Conservation (phyloP, 2,797 vertebrate species). For the Liparis tanakae region DNA sequence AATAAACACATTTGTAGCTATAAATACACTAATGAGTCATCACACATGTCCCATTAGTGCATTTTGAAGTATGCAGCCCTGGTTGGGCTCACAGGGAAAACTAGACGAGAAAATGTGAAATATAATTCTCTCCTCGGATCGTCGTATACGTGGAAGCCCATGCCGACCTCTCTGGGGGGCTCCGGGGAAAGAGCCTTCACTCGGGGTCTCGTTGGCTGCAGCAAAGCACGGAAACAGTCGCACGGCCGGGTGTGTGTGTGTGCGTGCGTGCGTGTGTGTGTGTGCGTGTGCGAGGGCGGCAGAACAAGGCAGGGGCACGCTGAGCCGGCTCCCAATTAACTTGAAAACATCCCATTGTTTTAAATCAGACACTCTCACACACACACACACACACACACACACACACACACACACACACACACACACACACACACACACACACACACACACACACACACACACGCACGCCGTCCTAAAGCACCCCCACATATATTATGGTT, state of each 20-base stretch:
- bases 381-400: no score
- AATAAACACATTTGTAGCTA: background rate
- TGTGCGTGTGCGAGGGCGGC: constrained; percentile 37
- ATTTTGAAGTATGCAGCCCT: background rate
- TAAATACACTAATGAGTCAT: background rate
- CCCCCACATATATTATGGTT: constrained; percentile 11
- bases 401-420: no score
- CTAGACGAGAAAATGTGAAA: background rate
- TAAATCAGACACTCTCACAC: constrained; percentile 48
- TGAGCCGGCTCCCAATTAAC: constrained; percentile 64
- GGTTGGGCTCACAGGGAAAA: background rate
- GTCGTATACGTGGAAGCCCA: constrained; percentile 19
- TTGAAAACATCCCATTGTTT: constrained; percentile 45
- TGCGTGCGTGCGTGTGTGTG: constrained; percentile 30
- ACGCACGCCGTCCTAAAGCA: constrained; percentile 13
- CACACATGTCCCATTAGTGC: constrained; percentile 6
- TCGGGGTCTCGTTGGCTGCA: constrained; percentile 56
- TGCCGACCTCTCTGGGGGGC: constrained; percentile 35
- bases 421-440: no score
- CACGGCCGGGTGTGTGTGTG: constrained; percentile 28
- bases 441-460: background rate
- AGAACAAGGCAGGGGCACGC: constrained; percentile 51
- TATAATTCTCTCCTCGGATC: background rate
- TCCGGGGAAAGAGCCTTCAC: constrained; percentile 35
- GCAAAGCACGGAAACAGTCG: constrained; percentile 49